These are phyloP conservation scores for Crotalus helleri DNA, from an alignment of 2,113 vertebrate genomes.

Conservation along the genomic window DNA sequence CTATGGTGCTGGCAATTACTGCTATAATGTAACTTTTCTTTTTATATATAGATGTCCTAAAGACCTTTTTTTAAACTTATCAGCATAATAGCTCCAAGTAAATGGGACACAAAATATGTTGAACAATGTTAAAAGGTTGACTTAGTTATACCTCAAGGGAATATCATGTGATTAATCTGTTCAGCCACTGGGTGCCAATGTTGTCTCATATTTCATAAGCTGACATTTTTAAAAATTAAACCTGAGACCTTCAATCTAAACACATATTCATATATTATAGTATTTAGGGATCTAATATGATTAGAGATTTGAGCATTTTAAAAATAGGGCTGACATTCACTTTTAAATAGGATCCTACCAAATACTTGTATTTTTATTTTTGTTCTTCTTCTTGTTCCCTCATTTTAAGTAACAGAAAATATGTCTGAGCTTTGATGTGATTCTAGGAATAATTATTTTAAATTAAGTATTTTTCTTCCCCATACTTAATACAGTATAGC, in stretches of 20 bases:
- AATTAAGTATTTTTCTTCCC: neutral
- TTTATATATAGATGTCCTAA: neutral
- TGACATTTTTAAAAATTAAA: conserved; percentile 10
- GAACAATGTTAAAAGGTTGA: neutral
- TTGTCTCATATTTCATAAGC: conserved; percentile 59
- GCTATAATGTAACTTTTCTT: neutral
- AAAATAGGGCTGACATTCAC: neutral
- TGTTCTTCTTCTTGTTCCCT: neutral
- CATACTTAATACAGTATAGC: neutral
- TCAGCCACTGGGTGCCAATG: conserved; percentile 63
- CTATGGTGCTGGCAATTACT: neutral
- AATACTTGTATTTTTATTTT: neutral
- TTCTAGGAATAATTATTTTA: neutral
- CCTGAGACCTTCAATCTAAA: conserved; percentile 37
- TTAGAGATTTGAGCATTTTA: conserved; percentile 15
- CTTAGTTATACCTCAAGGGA: conserved; percentile 40
- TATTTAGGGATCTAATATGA: neutral
- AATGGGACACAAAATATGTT: neutral
- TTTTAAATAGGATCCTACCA: neutral
- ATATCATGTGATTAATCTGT: conserved; percentile 60
- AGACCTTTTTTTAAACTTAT: neutral
- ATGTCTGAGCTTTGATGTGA: neutral
- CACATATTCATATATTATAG: conserved; percentile 24
- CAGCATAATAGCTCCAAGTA: neutral
- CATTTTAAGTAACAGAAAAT: neutral